Evolutionary conservation across 2,113 vertebrate species (phyloP), one percentile per base, ranked within the genome.

Genomic region (Cebidichthys violaceus): DNA sequence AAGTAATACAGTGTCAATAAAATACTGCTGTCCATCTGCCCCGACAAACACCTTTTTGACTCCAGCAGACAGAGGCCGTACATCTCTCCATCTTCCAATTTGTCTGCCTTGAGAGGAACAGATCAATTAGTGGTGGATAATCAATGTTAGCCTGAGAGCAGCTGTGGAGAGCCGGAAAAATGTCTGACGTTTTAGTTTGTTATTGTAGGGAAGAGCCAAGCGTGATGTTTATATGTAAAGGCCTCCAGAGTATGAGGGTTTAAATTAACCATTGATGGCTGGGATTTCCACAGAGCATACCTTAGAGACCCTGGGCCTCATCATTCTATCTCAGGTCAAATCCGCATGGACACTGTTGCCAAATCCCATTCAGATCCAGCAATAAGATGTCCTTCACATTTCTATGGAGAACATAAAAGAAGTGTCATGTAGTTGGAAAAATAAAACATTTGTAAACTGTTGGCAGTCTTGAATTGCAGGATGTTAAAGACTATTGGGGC

Each of bases 241-340:
- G 88, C 71, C 85, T 90, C 85, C 79, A 41, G 85, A 86, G 86
- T 88, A 80, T 55, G 64, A 79, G 41, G 70, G 81, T 88, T 92
- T 86, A 91, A 13, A 92, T 90, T 87, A 89, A 89, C 77, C 82
- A 89, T 83, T 83, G 89, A 86, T 85, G 86, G 84, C 84, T 84
- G 77, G 86, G 87, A 86, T 87, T 91, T 91, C 82, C 80, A 82
- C 50, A 72, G 27, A 80, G 75, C 64, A 86, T 68, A 83, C 70
- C 78, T 82, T 72, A 50, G 82, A 84, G 65, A 82, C 77, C 35
- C 43, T 52, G 76, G 83, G 83, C 75, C 86, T 91, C 85, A 87
- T 88, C 80, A 78, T 73, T 83, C 77, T 79, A 62, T 78, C 83
- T 81, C 33, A 76, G 69, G 83, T 86, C 80, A 89, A 80, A 87